These are phyloP conservation scores for Flexamia atlantica DNA, from an alignment of 2,888 invertebrate species.

Conservation along the genomic window DNA sequence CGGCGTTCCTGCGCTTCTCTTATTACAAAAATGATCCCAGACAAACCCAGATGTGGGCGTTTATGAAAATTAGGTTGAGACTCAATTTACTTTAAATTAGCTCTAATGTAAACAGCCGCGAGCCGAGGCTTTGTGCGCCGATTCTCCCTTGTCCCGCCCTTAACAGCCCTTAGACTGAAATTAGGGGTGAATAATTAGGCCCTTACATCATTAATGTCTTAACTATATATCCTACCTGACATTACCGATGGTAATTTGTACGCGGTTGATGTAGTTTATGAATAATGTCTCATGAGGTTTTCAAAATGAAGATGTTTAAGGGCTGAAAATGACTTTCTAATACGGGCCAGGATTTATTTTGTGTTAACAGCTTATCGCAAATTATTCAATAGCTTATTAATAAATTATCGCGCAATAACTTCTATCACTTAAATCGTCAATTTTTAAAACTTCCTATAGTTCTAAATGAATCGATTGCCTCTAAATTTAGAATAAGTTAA, in stretches of 20 bases:
- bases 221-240: neutral
- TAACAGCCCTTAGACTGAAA: neutral
- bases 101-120: slow-evolving; percentile 51
- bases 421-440: no score
- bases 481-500: no score
- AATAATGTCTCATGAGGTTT: no score
- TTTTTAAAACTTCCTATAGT: no score
- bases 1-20: neutral
- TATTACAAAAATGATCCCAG: slow-evolving; percentile 42
- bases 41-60: slow-evolving; percentile 33
- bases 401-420: no score
- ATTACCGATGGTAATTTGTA: neutral
- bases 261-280: neutral
- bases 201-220: slow-evolving; percentile 19
- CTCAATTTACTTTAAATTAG: slow-evolving; percentile 58
- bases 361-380: no score
- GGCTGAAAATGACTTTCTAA: no score
- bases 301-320: no score
- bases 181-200: slow-evolving; percentile 31
- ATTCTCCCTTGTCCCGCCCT: slow-evolving; percentile 21
- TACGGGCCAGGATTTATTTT: no score
- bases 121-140: slow-evolving; percentile 16
- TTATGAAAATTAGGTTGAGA: slow-evolving; percentile 54
- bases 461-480: no score
- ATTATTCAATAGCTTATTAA: no score